Evolutionary conservation across 2,113 vertebrate species (phyloP), one percentile per base, ranked within the genome.

Genomic region (Chaetops frenatus): DNA sequence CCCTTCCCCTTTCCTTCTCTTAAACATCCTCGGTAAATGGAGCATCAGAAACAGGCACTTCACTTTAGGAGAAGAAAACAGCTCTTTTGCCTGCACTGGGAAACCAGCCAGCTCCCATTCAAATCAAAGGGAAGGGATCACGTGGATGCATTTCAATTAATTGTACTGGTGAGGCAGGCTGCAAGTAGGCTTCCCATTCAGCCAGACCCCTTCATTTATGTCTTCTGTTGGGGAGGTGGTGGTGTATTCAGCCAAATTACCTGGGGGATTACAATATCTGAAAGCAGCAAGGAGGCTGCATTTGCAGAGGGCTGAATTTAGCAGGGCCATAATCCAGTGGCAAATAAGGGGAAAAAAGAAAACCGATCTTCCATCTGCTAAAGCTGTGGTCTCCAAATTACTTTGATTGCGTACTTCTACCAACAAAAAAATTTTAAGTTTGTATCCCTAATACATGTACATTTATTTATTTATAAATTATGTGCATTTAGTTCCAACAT

Each of bases 361-460:
- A 88, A 58, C 12, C 8, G 4, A n/a, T 77, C 71, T 72, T 60
- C 28, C 21, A n/a, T n/a, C 48, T 76, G 19, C 57, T 61, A 61
- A 6, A 85, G 38, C 27, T 38, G 28, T 29, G 21, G 45, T 60
- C 24, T 77, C 35, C 53, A 65, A 86, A 83, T 31, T 77, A 21
- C 60, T 93, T 35, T 67, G 18, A 79, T 18, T 6, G 5, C 0
- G 2, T n/a, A 71, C 14, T 25, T 47, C 44, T 53, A 79, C 11
- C 16, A 58, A 19, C 18, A 58, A 65, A 94, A 81, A 57, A 38
- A 45, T 2, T 1, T 4, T 56, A 15, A 77, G 60, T 1, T 6
- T 0, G 0, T 53, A 35, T 13, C 9, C n/a, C 22, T 24, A 56
- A 2, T 18, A 31, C 4, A 36, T 7, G 19, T 44, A 18, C 27